phyloP scores from a whole-genome alignment of 2,797 vertebrate genomes.

The Acanthis flammea region DNA sequence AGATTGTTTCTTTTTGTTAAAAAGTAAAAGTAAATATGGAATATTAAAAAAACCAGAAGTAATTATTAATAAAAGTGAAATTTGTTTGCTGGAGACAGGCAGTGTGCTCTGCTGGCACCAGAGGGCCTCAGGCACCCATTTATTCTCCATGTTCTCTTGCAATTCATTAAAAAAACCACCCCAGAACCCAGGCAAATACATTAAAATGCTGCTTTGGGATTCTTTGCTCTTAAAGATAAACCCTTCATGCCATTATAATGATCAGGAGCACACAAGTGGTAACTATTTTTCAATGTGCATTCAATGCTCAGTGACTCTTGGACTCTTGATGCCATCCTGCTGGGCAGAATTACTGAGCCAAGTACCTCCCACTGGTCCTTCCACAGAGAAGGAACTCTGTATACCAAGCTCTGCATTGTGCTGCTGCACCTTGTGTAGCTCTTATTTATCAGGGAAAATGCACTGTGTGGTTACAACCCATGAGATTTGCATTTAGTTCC shows the following conservation, averaged over 20 bases:
- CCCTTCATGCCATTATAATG: fast-evolving
- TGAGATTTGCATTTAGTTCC: background rate
- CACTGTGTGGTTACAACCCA: background rate
- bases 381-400: background rate
- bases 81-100: background rate
- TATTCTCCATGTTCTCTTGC: background rate
- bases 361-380: background rate
- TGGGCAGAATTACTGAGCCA: background rate
- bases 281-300: background rate
- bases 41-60: background rate
- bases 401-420: background rate
- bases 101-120: slow-evolving; percentile 22
- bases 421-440: background rate
- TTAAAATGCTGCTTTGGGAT: background rate
- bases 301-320: background rate
- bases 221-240: background rate
- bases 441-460: background rate
- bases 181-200: fast-evolving
- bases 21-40: background rate
- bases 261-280: background rate
- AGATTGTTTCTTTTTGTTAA: background rate
- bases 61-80: background rate
- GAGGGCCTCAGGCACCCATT: slow-evolving; percentile 60
- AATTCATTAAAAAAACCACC: background rate
- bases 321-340: background rate